Percentiles rank a stretch among this genome's conserved stretches.
These are phyloP conservation scores for Eupeodes luniger DNA, from an alignment of 2,888 invertebrate species.

Conservation along the genomic window DNA sequence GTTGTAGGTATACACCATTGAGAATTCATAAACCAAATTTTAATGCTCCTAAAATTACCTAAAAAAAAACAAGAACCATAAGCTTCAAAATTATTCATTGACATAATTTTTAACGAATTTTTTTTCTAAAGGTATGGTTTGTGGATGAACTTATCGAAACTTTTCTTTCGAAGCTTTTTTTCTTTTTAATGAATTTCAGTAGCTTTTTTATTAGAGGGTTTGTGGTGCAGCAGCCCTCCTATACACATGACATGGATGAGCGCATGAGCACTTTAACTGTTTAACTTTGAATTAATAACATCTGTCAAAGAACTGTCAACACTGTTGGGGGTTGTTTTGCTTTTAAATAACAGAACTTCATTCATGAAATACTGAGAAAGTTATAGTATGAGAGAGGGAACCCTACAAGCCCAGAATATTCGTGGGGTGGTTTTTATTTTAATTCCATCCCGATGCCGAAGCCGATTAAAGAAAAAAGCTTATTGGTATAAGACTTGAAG, in stretches of 20 bases:
- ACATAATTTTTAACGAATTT: constrained; percentile 25
- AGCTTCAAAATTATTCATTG: background rate
- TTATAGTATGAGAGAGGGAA: constrained; percentile 7
- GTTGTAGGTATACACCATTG: constrained; percentile 41
- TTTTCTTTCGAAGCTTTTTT: background rate
- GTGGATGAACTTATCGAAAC: constrained; percentile 32
- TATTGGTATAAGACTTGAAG: constrained; percentile 32
- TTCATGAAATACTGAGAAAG: constrained; percentile 65
- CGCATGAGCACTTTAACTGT: constrained; percentile 4
- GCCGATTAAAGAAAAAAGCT: constrained; percentile 44
- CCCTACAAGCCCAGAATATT: constrained; percentile 10
- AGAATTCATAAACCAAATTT: constrained; percentile 21
- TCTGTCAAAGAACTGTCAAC: constrained; percentile 21
- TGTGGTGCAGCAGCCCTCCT: background rate
- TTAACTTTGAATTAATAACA: background rate
- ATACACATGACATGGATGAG: background rate
- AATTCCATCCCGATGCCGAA: background rate
- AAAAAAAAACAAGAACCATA: background rate
- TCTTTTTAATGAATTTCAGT: constrained; percentile 1
- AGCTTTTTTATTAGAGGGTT: constrained; percentile 30
- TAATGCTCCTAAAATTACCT: constrained; percentile 61
- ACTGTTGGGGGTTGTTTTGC: constrained; percentile 49
- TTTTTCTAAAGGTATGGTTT: constrained; percentile 14
- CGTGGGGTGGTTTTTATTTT: background rate
- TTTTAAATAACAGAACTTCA: constrained; percentile 57